Evolutionary conservation across 2,888 invertebrate genomes (phyloP).

Genomic region (Eristalis intricaria): DNA sequence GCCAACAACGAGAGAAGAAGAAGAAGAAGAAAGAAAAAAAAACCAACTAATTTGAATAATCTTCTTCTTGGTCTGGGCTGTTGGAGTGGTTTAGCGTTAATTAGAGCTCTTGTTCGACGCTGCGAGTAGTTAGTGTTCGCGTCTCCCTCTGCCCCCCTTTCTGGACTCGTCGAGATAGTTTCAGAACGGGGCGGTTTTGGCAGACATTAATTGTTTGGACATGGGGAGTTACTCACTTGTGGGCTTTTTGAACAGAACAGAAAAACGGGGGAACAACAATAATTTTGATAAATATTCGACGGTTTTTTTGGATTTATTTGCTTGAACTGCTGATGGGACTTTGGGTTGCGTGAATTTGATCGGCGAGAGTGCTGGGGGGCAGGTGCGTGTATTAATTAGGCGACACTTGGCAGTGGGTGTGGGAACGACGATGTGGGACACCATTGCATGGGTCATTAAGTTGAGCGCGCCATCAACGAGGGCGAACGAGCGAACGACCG

Average conservation of each 20-base stretch:
- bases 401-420: neutral
- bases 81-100: slow-evolving; percentile 61
- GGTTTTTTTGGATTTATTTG: neutral
- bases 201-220: slow-evolving; percentile 45
- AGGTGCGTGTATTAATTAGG: neutral
- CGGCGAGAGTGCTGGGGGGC: neutral
- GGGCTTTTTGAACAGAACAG: neutral
- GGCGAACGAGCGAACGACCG: too few relatives aligned
- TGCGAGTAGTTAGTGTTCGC: slow-evolving; percentile 31
- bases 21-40: too few relatives aligned
- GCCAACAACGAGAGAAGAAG: neutral
- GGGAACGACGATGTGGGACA: slow-evolving; percentile 3
- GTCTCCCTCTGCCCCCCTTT: neutral
- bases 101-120: slow-evolving; percentile 55
- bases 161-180: neutral
- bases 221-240: slow-evolving; percentile 33
- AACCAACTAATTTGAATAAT: slow-evolving; percentile 57
- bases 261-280: neutral
- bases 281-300: slow-evolving; percentile 31
- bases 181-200: neutral
- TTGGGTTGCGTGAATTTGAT: neutral
- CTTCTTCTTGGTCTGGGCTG: slow-evolving; percentile 23
- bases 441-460: slow-evolving; percentile 11
- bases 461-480: slow-evolving; percentile 16
- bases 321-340: neutral